Evolutionary conservation across 2,113 vertebrate species (phyloP), one percentile per base, ranked within the genome.

Genomic region (Prunella himalayana): DNA sequence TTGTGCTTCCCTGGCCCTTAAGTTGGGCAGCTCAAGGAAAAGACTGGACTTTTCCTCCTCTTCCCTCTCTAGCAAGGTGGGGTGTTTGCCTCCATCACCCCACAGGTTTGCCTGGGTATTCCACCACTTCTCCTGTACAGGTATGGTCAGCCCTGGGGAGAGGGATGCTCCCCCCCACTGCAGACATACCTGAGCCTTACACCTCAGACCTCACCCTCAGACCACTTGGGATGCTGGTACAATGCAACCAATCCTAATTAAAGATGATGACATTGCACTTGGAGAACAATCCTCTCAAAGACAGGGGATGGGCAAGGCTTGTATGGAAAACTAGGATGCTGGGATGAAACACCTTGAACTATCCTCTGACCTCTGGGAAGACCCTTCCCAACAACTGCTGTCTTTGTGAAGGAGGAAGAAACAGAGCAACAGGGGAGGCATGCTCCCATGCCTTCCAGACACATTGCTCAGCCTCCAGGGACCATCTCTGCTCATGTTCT

Each of bases 281-380:
- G 53, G 61, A 79, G 70, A 92, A 44, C n/a, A 82, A 44, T 28
- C 63, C n/a, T 76, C n/a, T 68, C 75, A 25, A 70, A 60, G 83
- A 57, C 39, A 77, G 59, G 57, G 49, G 27, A 82, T 75, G 65
- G 85, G 86, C 73, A 88, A 75, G 31, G 47, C 39, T 77, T 69
- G 37, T 37, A 56, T n/a, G 42, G 59, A 91, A 92, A 92, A 95
- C 4, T 15, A 37, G 66, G 64, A 75, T 44, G 28, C 49, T 30
- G 28, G 37, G 72, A 68, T 80, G 88, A 86, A 88, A 84, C 39
- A 75, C 51, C 45, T 69, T 93, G 86, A 92, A 63, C 92, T 94
- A 37, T 18, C 44, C 63, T 77, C 76, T 94, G 49, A 61, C 41
- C 31, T 77, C 50, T 23, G 27, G 56, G 37, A 9, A 86, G 79